A percentile compares a stretch with the other conserved stretches of the same genome.
Evolutionary conservation across 2,888 invertebrate species (phyloP).

Genomic region (Aelia acuminata): DNA sequence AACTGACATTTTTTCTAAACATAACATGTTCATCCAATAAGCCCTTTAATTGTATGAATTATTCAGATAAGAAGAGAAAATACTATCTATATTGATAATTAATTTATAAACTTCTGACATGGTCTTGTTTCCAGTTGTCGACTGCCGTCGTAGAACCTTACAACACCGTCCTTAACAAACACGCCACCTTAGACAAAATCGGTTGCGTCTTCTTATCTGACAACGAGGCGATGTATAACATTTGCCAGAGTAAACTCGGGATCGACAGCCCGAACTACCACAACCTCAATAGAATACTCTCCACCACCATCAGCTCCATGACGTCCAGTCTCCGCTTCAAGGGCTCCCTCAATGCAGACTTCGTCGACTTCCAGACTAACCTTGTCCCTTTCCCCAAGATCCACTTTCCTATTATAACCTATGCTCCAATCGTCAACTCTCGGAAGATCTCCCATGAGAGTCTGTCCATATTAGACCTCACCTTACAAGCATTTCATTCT

Average conservation of each 20-base stretch:
- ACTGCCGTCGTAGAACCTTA: slow-evolving; percentile 96
- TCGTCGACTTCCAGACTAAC: slow-evolving; percentile 79
- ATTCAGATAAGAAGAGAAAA: no score
- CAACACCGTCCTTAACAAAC: slow-evolving; percentile 91
- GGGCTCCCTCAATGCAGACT: slow-evolving; percentile 81
- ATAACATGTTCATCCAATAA: no score
- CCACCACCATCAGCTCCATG: slow-evolving; percentile 84
- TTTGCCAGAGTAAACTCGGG: slow-evolving; percentile 73
- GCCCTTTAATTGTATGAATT: no score
- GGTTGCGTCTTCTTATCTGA: slow-evolving; percentile 73
- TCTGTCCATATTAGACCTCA: slow-evolving; percentile 79
- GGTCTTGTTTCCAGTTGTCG: slow-evolving; percentile 76
- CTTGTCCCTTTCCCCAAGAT: slow-evolving; percentile 93
- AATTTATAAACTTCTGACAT: no score
- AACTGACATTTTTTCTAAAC: no score
- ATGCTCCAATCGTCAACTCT: slow-evolving; percentile 81
- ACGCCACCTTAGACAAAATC: slow-evolving; percentile 87
- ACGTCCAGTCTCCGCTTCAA: slow-evolving; percentile 90
- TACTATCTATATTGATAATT: no score
- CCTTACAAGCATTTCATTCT: slow-evolving; percentile 84
- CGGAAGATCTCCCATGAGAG: slow-evolving; percentile 81
- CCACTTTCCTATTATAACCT: slow-evolving; percentile 85
- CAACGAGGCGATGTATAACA: slow-evolving; percentile 69
- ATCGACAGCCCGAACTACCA: slow-evolving; percentile 88
- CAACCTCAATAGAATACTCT: slow-evolving; percentile 87